Evolutionary conservation across 2,888 invertebrate genomes (phyloP).

Genomic region (Folsomia candida): DNA sequence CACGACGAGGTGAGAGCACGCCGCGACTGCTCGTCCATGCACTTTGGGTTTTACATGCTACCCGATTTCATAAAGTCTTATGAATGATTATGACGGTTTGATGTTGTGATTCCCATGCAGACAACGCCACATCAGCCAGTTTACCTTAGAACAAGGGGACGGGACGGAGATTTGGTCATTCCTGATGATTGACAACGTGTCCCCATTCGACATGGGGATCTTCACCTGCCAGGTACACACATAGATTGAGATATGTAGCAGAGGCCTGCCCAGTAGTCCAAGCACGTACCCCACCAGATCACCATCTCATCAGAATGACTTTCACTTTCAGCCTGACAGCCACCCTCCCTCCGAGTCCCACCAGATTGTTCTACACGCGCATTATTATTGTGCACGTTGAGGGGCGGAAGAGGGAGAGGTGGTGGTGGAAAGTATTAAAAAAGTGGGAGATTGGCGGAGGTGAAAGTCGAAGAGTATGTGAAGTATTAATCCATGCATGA

Average conservation of each 20-base stretch:
- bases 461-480: too few relatives aligned
- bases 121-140: slow-evolving; percentile 14
- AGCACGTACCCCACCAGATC: too few relatives aligned
- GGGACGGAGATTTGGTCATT: slow-evolving; percentile 68
- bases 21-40: not conserved
- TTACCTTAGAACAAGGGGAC: slow-evolving; percentile 27
- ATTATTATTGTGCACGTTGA: too few relatives aligned
- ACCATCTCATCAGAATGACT: too few relatives aligned
- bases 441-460: too few relatives aligned
- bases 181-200: slow-evolving; percentile 69
- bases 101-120: too few relatives aligned
- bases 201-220: slow-evolving; percentile 68
- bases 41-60: not conserved
- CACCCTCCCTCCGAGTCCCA: too few relatives aligned
- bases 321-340: too few relatives aligned
- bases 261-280: not conserved
- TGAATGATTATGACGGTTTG: not conserved
- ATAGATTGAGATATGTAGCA: not conserved
- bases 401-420: too few relatives aligned
- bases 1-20: not conserved
- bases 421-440: too few relatives aligned
- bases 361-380: too few relatives aligned
- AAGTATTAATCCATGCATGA: too few relatives aligned
- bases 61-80: not conserved
- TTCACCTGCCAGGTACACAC: slow-evolving; percentile 71